Conservation (phyloP, 2,113 vertebrate species). For the Paramormyrops kingsleyae region DNA sequence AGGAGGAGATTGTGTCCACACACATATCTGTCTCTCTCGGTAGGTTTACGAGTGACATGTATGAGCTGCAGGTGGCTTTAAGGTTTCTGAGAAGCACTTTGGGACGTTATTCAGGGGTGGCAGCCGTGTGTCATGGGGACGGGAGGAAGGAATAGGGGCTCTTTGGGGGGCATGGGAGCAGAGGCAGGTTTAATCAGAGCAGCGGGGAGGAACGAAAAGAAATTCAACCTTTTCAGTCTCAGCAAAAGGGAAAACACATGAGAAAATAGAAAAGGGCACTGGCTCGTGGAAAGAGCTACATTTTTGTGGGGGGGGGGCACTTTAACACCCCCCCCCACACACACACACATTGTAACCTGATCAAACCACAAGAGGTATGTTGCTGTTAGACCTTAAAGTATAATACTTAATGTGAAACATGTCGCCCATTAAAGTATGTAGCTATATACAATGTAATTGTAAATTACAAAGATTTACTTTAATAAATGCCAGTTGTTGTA, state of each 20-base stretch:
- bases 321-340: not conserved
- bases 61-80: not conserved
- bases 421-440: not conserved
- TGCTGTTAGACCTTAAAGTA: not conserved
- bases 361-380: not conserved
- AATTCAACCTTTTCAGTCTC: not conserved
- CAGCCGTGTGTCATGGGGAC: not conserved
- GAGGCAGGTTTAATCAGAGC: not conserved
- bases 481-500: not conserved
- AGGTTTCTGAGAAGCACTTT: not conserved
- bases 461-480: not conserved
- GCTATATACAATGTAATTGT: not conserved
- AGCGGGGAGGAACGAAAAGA: not conserved
- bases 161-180: not conserved
- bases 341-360: not conserved
- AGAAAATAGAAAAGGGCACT: not conserved
- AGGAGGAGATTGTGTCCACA: constrained; percentile 45
- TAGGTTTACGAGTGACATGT: constrained; percentile 31
- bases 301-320: not conserved
- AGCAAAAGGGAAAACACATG: not conserved
- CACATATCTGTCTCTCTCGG: constrained; percentile 58
- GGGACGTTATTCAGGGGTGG: not conserved
- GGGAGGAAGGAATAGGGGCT: not conserved
- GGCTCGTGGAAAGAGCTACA: not conserved
- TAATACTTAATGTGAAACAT: not conserved